These are phyloP conservation scores for Cephus spinipes DNA, from an alignment of 2,888 invertebrate species.

Conservation along the genomic window DNA sequence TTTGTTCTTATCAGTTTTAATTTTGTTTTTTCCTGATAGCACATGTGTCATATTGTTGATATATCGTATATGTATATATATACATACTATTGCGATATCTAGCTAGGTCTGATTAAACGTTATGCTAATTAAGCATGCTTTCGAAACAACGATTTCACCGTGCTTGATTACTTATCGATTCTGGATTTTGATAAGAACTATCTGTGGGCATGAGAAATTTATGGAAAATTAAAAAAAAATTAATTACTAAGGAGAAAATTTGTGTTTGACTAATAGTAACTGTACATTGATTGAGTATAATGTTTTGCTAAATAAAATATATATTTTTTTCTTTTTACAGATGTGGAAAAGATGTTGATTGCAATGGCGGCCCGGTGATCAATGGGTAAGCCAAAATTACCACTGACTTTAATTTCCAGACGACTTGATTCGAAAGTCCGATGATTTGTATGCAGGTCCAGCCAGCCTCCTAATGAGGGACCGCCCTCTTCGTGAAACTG, in stretches of 20 bases:
- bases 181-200: not conserved
- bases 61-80: not conserved
- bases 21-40: not conserved
- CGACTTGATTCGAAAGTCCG: slow-evolving; percentile 3
- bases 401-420: slow-evolving; percentile 23
- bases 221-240: not conserved
- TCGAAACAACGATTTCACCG: not conserved
- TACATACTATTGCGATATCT: not conserved
- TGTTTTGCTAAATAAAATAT: not conserved
- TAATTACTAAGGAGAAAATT: not conserved
- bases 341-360: slow-evolving; percentile 34
- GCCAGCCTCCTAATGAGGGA: not conserved
- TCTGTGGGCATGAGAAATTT: not conserved
- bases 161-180: not conserved
- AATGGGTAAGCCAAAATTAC: slow-evolving; percentile 51
- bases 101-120: slow-evolving; percentile 10
- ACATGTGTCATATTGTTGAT: not conserved
- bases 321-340: slow-evolving; percentile 44
- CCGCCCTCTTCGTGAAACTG: not conserved
- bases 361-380: slow-evolving; percentile 48
- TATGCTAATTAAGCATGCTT: slow-evolving; percentile 5
- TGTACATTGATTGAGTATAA: too few relatives aligned
- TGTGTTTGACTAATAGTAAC: too few relatives aligned
- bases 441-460: slow-evolving; percentile 12
- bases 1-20: not conserved